phyloP scores from a whole-genome alignment of 2,888 invertebrate genomes.

The Crocallis elinguaria region DNA sequence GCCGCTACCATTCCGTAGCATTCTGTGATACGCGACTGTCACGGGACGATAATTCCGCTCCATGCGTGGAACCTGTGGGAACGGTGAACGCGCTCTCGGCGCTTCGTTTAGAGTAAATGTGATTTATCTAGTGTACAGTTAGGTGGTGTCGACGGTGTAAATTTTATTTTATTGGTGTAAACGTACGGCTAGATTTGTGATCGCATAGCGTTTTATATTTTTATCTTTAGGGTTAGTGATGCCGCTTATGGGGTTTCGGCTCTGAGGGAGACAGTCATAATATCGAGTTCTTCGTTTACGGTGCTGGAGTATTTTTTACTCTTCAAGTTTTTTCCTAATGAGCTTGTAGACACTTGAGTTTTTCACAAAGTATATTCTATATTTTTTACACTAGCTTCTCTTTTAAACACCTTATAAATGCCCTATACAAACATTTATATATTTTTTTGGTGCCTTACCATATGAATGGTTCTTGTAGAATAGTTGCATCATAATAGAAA shows the following conservation, averaged over 20 bases:
- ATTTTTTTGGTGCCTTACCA: slow-evolving; percentile 38
- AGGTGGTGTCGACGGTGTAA: slow-evolving; percentile 77
- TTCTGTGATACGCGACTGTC: slow-evolving; percentile 59
- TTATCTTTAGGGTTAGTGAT: slow-evolving; percentile 32
- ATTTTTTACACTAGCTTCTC: slow-evolving; percentile 26
- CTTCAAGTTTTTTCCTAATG: slow-evolving; percentile 30
- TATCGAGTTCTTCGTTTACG: slow-evolving; percentile 17
- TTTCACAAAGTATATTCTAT: slow-evolving; percentile 16
- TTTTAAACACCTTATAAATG: slow-evolving; percentile 11
- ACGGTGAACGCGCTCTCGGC: not conserved
- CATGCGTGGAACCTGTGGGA: slow-evolving; percentile 3
- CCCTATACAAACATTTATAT: slow-evolving; percentile 3
- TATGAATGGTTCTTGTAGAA: slow-evolving; percentile 19
- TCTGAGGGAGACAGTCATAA: slow-evolving; percentile 10
- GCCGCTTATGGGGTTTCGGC: slow-evolving; percentile 30
- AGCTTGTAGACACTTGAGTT: slow-evolving; percentile 30
- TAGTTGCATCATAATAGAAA: slow-evolving; percentile 1
- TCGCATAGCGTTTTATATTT: slow-evolving; percentile 68
- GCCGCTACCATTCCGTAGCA: slow-evolving; percentile 55
- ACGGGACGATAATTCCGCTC: slow-evolving; percentile 42
- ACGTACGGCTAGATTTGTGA: slow-evolving; percentile 77
- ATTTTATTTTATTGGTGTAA: slow-evolving; percentile 74
- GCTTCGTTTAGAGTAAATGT: slow-evolving; percentile 62
- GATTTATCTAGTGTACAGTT: slow-evolving; percentile 80
- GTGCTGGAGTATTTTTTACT: slow-evolving; percentile 36